Evolutionary conservation across 2,113 vertebrate genomes (phyloP).

Genomic region (Hydrochoerus hydrochaeris): DNA sequence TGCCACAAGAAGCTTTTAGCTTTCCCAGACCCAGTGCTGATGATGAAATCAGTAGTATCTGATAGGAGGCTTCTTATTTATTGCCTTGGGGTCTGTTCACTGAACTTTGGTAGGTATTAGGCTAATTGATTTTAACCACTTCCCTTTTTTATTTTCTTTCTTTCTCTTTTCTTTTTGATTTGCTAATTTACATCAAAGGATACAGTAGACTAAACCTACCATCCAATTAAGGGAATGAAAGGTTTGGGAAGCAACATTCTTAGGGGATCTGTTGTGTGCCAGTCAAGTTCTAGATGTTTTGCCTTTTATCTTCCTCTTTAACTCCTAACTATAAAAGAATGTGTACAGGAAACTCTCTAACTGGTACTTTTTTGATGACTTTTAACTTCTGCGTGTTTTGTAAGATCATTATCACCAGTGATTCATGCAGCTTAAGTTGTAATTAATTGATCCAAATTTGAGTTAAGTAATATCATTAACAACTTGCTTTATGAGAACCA

Average conservation of each 20-base stretch:
- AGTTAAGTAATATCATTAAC: not conserved
- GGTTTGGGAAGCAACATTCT: not conserved
- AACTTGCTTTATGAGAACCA: not conserved
- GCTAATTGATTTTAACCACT: slow-evolving; percentile 38
- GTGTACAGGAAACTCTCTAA: not conserved
- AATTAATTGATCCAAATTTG: not conserved
- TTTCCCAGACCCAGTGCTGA: not conserved
- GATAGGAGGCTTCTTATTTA: not conserved
- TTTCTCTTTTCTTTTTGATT: slow-evolving; percentile 36
- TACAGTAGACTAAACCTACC: not conserved
- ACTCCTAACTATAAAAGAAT: not conserved
- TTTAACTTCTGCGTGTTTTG: slow-evolving; percentile 35
- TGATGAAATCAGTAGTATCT: not conserved
- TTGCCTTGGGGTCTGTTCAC: not conserved
- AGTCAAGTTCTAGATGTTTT: not conserved
- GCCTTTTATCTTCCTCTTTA: not conserved
- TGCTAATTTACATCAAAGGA: slow-evolving; percentile 39
- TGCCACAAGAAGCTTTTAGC: not conserved
- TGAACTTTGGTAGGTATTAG: slow-evolving; percentile 34
- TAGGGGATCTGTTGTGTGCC: not conserved
- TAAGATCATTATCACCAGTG: not conserved
- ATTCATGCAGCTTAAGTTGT: slow-evolving; percentile 33
- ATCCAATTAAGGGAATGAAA: not conserved
- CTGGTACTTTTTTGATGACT: not conserved
- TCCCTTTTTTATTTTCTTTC: not conserved